These are phyloP conservation scores for Elysia chlorotica DNA, from an alignment of 1,140 invertebrate species.

Conservation along the genomic window DNA sequence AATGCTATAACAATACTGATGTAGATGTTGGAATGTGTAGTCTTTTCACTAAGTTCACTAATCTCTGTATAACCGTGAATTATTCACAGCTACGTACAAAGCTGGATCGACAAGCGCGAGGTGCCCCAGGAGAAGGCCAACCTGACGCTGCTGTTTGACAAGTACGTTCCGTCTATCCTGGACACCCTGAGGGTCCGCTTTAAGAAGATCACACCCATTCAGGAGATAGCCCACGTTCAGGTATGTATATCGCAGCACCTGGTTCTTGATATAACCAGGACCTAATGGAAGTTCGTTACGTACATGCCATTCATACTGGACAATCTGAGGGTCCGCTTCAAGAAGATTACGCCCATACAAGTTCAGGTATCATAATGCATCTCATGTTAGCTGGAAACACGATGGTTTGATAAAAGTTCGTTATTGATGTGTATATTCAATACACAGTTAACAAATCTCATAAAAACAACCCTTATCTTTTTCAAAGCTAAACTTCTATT, in stretches of 20 bases:
- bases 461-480: too few species aligned
- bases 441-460: too few species aligned
- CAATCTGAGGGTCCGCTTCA: slow-evolving; percentile 82
- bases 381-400: too few species aligned
- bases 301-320: slow-evolving; percentile 92
- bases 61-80: too few species aligned
- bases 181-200: slow-evolving; percentile 86
- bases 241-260: too few species aligned
- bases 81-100: slow-evolving; percentile 74
- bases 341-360: slow-evolving; percentile 93
- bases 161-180: slow-evolving; percentile 90
- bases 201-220: slow-evolving; percentile 94
- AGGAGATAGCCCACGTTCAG: slow-evolving; percentile 91
- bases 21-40: not conserved
- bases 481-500: too few species aligned
- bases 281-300: slow-evolving; percentile 96
- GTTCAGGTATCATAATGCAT: too few species aligned
- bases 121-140: slow-evolving; percentile 73
- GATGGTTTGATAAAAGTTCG: too few species aligned
- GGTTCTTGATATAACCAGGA: too few species aligned
- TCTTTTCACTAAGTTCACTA: too few species aligned
- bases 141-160: slow-evolving; percentile 92
- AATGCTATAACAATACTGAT: too few species aligned
- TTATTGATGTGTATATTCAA: too few species aligned
- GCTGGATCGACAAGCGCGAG: slow-evolving; percentile 91